Conservation (phyloP, 2,797 vertebrate species). For the Girardinus metallicus region DNA sequence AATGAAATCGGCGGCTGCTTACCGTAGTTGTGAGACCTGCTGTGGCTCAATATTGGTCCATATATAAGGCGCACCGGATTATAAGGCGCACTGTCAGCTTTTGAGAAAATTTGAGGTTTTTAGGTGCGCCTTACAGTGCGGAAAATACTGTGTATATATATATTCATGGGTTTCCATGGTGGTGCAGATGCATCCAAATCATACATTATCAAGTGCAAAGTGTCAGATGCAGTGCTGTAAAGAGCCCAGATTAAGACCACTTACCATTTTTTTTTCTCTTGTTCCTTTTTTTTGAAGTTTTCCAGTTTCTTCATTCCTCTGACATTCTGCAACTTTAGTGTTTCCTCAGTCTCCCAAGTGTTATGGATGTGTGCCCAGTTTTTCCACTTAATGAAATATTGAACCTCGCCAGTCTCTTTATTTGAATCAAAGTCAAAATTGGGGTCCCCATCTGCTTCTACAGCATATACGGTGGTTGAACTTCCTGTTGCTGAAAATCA, state of each 20-base stretch:
- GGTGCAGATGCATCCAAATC: too few species aligned
- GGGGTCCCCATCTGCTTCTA: conserved; percentile 97
- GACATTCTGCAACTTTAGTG: conserved; percentile 95
- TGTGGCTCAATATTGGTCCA: too few species aligned
- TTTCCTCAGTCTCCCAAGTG: conserved; percentile 98
- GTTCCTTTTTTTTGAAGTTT: conserved; percentile 98
- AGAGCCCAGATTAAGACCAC: background rate
- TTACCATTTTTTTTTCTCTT: conserved; percentile 93
- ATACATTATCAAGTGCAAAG: too few species aligned
- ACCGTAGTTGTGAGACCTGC: too few species aligned
- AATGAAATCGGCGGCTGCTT: too few species aligned
- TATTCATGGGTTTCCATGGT: too few species aligned
- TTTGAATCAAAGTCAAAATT: conserved; percentile 87
- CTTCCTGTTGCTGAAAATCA: conserved; percentile 88
- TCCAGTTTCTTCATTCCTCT: conserved; percentile 99
- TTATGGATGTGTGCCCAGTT: conserved; percentile 99
- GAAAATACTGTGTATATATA: too few species aligned
- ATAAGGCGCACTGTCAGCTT: too few species aligned
- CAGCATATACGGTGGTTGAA: conserved; percentile 93
- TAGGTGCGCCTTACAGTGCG: too few species aligned
- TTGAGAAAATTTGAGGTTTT: too few species aligned
- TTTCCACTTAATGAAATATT: conserved; percentile 99
- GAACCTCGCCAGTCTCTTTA: conserved; percentile 89
- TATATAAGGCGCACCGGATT: too few species aligned
- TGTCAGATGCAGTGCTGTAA: too few species aligned